phyloP scores from a whole-genome alignment of 2,113 vertebrate species.

The Uropsilus gracilis region DNA sequence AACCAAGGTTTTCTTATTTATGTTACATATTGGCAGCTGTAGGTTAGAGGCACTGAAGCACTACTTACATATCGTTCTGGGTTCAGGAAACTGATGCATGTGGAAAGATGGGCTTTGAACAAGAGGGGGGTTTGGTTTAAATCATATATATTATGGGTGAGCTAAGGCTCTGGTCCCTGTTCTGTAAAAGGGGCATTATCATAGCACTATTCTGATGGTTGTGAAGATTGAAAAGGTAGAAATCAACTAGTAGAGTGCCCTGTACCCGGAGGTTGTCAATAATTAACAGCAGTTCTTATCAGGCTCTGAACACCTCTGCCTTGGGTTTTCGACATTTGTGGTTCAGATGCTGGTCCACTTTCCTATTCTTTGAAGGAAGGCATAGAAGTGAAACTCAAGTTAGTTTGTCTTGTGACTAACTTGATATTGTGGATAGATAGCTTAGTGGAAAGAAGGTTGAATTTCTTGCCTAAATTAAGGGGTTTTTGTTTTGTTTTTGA shows the following conservation, averaged over 20 bases:
- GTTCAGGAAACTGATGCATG: not conserved
- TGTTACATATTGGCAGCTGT: not conserved
- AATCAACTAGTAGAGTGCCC: not conserved
- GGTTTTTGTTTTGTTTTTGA: not conserved
- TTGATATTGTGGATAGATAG: conserved; percentile 17
- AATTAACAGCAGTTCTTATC: not conserved
- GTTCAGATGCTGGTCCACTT: not conserved
- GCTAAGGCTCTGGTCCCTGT: not conserved
- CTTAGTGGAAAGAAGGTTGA: conserved; percentile 19
- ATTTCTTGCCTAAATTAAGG: not conserved
- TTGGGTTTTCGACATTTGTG: conserved; percentile 5
- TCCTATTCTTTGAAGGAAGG: not conserved
- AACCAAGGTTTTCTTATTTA: not conserved
- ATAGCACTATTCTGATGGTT: not conserved
- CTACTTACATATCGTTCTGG: not conserved
- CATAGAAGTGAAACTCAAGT: conserved; percentile 37
- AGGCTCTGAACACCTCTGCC: not conserved
- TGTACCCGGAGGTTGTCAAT: not conserved
- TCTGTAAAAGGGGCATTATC: not conserved
- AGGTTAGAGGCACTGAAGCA: not conserved
- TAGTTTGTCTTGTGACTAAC: not conserved
- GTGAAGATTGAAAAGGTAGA: not conserved
- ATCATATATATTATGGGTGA: not conserved
- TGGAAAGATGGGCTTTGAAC: not conserved
- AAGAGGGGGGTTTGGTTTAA: not conserved